Evolutionary conservation across 2,113 vertebrate genomes (phyloP), one percentile per base, ranked within the genome.

Genomic region (Nothocercus nigrocapillus): DNA sequence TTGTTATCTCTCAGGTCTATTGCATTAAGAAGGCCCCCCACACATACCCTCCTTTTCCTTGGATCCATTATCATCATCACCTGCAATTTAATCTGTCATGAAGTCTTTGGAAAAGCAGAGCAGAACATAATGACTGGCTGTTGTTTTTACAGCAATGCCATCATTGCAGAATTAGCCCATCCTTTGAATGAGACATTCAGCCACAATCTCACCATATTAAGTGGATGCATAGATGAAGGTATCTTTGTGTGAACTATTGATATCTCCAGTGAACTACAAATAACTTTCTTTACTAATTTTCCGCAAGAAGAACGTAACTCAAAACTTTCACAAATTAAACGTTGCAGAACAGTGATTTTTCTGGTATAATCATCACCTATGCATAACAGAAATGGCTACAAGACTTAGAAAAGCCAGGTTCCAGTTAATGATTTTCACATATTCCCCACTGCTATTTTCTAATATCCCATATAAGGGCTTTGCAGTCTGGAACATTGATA

Each of bases 61-160:
- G 34, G 64, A 86, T 85, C 59, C 62, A 86, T 87, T 87, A 82
- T 59, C 45, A 44, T 67, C 75, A 68, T 82, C 56, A 85, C 45
- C 75, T 80, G 38, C 62, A 92, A 88, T 83, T 96, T 89, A 66
- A 92, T 80, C 63, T 69, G 54, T 68, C 58, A 13, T 8, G 4
- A 75, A 95, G 22, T 68, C 66, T 13, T 9, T 62, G 58, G 27
- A 81, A 97, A 78, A 75, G 85, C 32, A 4, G 42, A 95, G 75
- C 61, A 93, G 69, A 91, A 59, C 36, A 34, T 22, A 68, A 47
- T 1, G 9, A 70, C 63, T 91, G 73, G 44, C 34, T 88, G 36
- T 58, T 89, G 40, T 62, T 94, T 92, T 84, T 45, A 42, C 36
- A 93, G 68, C 62, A 94, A 80, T 78, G 75, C 21, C 36, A 90